phyloP scores from a whole-genome alignment of 2,888 invertebrate genomes.

The Hanleya hanleyi region DNA sequence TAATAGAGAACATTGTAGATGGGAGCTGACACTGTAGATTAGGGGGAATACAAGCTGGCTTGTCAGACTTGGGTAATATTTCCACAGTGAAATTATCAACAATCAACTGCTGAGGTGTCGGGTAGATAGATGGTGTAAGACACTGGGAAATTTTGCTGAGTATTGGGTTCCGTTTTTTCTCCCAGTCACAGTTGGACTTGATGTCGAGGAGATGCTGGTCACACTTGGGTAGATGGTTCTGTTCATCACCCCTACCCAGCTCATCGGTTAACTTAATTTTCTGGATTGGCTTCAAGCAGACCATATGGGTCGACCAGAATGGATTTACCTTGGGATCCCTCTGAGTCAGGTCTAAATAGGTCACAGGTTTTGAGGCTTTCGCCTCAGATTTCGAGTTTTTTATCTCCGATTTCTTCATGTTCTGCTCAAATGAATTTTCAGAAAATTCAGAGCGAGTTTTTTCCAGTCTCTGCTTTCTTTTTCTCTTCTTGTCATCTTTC shows the following conservation, averaged over 20 bases:
- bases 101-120: slow-evolving; percentile 36
- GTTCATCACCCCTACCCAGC: slow-evolving; percentile 30
- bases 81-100: slow-evolving; percentile 52
- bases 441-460: background rate
- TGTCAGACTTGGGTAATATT: slow-evolving; percentile 57
- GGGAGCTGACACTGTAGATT: slow-evolving; percentile 52
- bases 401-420: background rate
- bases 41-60: slow-evolving; percentile 57
- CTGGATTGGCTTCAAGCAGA: slow-evolving; percentile 59
- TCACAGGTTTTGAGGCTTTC: no score
- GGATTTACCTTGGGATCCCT: no score
- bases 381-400: no score
- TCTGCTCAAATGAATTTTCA: background rate
- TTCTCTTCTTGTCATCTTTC: slow-evolving; percentile 8
- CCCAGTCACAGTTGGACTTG: slow-evolving; percentile 66
- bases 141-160: slow-evolving; percentile 57
- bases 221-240: no score
- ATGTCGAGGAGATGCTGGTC: slow-evolving; percentile 64
- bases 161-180: slow-evolving; percentile 52
- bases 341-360: no score
- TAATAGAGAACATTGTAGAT: slow-evolving; percentile 54
- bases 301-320: slow-evolving; percentile 65
- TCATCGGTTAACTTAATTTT: slow-evolving; percentile 24
- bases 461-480: slow-evolving; percentile 26
- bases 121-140: slow-evolving; percentile 45